These are phyloP conservation scores for Listronotus bonariensis DNA, from an alignment of 1,140 invertebrate genomes.

Conservation along the genomic window DNA sequence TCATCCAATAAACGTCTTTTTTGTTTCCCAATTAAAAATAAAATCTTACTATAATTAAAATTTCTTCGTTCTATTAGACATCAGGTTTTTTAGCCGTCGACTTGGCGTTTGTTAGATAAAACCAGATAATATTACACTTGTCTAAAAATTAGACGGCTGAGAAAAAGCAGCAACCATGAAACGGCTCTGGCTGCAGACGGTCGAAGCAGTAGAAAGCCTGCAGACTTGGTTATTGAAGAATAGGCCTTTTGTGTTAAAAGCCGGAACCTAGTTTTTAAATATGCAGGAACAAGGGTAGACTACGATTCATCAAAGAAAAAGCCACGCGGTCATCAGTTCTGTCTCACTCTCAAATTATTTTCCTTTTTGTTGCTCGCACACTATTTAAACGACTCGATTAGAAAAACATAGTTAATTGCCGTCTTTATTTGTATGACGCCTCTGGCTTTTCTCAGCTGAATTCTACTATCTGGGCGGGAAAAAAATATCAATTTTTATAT, in stretches of 20 bases:
- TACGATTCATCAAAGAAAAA: no score
- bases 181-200: constrained; percentile 1
- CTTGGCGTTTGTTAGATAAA: constrained; percentile 1
- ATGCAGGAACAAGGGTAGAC: no score
- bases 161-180: constrained; percentile 12
- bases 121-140: constrained; percentile 20
- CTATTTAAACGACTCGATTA: no score
- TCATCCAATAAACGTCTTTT: no score
- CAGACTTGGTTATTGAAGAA: not conserved
- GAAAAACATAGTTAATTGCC: no score
- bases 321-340: no score
- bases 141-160: constrained; percentile 10
- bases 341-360: no score
- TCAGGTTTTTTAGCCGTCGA: not conserved
- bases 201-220: constrained; percentile 1
- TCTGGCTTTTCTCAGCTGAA: no score
- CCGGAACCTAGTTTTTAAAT: not conserved
- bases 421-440: no score
- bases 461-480: no score
- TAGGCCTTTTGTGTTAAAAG: not conserved
- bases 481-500: no score
- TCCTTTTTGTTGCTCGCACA: no score
- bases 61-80: not conserved
- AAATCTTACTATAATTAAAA: constrained; percentile 7
- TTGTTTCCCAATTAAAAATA: constrained; percentile 15